Evolutionary conservation across 2,113 vertebrate genomes (phyloP), one percentile per base, ranked within the genome.

Genomic region (Rhabdornis inornatus): DNA sequence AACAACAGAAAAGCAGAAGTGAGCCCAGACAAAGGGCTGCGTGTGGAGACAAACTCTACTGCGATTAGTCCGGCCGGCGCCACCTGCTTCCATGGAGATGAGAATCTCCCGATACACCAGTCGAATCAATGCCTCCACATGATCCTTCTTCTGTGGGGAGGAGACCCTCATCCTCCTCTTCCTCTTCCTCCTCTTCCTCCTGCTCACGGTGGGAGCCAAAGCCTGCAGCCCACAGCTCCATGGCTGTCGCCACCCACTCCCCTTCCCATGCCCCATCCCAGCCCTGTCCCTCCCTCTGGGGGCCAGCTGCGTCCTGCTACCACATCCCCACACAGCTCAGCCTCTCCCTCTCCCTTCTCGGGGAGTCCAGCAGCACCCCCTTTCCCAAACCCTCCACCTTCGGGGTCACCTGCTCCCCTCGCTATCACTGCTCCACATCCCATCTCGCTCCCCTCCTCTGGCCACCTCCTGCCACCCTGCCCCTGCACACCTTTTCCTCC

Each of bases 11-110:
- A 82, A n/a, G 1, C 10, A 88, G 68, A 61, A 61, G 75, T 6
- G 22, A 5, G 7, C 18, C 50, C 63, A 92, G 76, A 90, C 91
- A 96, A 93, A 92, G 79, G 75, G 15, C 64, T 65, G 40, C 8
- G 3, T 57, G 71, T 22, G 44, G 8, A 79, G 75, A 35, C 49
- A 45, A 44, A 68, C 91, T 81, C 53, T 1, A 4, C 78, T 6
- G 88, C 13, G 37, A 45, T 59, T 13, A 31, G 68, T 11, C 64
- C 15, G 64, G 56, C 77, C 81, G 9, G 85, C 91, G 45, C 69
- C 89, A 59, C 74, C 77, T 77, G 92, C 92, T 90, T 70, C 95
- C 91, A 59, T 35, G 79, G 93, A 56, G 79, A 92, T 75, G 65
- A 57, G 88, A 23, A 22, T 56, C 66, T 55, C 40, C 42, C 16